A percentile compares a stretch with the other conserved stretches of the same genome.
Conservation (phyloP, 2,888 invertebrate species). For the Drosophila siamana region DNA sequence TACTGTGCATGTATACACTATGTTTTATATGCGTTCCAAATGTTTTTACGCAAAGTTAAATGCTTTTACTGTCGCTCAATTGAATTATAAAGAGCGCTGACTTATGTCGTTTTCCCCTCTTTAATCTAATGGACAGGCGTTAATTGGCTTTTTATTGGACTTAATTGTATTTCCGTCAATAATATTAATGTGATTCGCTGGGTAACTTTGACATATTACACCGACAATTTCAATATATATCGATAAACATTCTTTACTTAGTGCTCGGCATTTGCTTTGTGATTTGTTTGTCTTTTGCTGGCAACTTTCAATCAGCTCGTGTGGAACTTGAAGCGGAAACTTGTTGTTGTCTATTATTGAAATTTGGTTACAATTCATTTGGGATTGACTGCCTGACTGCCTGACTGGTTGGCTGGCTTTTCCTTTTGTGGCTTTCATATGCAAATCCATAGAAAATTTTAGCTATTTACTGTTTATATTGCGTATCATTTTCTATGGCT, state of each 20-base stretch:
- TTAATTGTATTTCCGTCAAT: constrained; percentile 21
- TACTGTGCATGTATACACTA: too few relatives aligned
- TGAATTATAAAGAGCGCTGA: constrained; percentile 22
- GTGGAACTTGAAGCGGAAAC: constrained; percentile 21
- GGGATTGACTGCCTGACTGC: constrained; percentile 11
- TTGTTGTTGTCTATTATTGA: constrained; percentile 26
- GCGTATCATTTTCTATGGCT: constrained; percentile 57
- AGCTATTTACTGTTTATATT: constrained; percentile 59
- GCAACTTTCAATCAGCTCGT: constrained; percentile 18
- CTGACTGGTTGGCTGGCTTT: constrained; percentile 12
- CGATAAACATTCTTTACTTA: background rate
- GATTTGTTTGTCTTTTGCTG: constrained; percentile 2
- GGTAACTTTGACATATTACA: background rate
- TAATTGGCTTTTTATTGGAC: constrained; percentile 37
- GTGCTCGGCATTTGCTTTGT: constrained; percentile 1
- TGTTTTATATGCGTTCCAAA: background rate
- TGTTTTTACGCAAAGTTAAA: background rate
- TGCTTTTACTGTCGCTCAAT: constrained; percentile 18
- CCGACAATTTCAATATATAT: background rate
- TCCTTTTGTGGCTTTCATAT: constrained; percentile 39
- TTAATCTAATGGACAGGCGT: constrained; percentile 33
- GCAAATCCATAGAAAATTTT: constrained; percentile 47
- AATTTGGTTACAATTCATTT: constrained; percentile 47
- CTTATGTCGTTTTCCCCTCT: constrained; percentile 15
- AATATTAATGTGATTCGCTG: constrained; percentile 7